phyloP scores from a whole-genome alignment of 2,888 invertebrate genomes.

The Neoaliturus tenellus region DNA sequence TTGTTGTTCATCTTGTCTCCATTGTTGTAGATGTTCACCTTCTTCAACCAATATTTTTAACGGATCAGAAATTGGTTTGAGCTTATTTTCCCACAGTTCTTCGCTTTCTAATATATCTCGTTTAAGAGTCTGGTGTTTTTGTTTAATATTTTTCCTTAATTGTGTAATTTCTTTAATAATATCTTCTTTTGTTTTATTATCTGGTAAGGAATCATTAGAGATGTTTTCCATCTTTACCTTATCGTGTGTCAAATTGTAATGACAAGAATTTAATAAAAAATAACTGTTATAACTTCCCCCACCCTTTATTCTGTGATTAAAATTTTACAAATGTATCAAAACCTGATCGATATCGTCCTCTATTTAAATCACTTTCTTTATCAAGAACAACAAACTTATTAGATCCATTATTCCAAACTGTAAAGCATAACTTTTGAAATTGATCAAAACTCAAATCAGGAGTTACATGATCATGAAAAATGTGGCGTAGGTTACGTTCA shows the following conservation, averaged over 20 bases:
- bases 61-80: slow-evolving; percentile 28
- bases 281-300: not conserved
- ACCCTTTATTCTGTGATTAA: not conserved
- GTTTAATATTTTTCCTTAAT: slow-evolving; percentile 22
- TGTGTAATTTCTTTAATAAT: not conserved
- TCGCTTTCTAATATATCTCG: not conserved
- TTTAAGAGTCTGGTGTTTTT: slow-evolving; percentile 5
- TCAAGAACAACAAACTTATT: slow-evolving; percentile 58
- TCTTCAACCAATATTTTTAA: not conserved
- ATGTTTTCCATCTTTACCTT: not conserved
- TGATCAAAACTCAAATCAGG: slow-evolving; percentile 54
- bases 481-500: slow-evolving; percentile 69
- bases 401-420: slow-evolving; percentile 67
- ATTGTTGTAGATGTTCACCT: not conserved
- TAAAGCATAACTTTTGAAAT: slow-evolving; percentile 68
- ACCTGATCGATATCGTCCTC: slow-evolving; percentile 69
- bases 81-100: slow-evolving; percentile 13
- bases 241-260: not conserved
- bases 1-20: not conserved
- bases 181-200: slow-evolving; percentile 2
- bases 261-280: not conserved
- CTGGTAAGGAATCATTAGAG: not conserved
- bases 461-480: slow-evolving; percentile 59
- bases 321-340: slow-evolving; percentile 65
- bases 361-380: slow-evolving; percentile 66